phyloP scores from a whole-genome alignment of 2,113 vertebrate species.

The Myotis brandtii region DNA sequence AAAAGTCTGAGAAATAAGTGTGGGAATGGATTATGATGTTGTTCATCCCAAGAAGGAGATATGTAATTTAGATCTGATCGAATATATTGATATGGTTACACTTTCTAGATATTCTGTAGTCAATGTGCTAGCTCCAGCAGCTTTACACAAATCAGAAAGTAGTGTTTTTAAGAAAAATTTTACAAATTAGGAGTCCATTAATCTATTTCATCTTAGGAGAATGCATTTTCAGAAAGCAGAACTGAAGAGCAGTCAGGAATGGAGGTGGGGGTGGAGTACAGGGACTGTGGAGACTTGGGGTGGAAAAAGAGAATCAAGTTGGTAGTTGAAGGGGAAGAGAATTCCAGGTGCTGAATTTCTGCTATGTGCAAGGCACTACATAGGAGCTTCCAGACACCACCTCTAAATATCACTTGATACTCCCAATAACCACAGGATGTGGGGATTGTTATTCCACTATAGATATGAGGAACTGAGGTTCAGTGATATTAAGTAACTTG shows the following conservation, averaged over 20 bases:
- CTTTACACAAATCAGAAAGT: too few species aligned
- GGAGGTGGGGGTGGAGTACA: neutral
- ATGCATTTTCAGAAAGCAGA: neutral
- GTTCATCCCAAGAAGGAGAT: too few species aligned
- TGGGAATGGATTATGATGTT: too few species aligned
- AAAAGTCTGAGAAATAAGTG: too few species aligned
- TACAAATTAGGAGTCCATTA: neutral
- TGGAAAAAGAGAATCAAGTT: neutral
- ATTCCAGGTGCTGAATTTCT: neutral
- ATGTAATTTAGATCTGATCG: too few species aligned
- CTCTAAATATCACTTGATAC: conserved; percentile 24
- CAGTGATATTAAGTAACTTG: neutral
- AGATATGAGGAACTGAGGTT: neutral
- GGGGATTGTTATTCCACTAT: neutral
- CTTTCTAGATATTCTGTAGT: too few species aligned
- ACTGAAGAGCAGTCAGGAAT: neutral
- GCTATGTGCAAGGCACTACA: neutral
- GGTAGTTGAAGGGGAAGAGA: neutral
- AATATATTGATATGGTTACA: too few species aligned
- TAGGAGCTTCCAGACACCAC: neutral
- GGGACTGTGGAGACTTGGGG: too few species aligned
- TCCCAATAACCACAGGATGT: neutral
- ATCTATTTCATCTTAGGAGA: neutral
- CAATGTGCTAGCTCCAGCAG: too few species aligned
- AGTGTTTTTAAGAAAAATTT: neutral